Conservation (phyloP, 2,888 invertebrate genomes). For the Acronicta psi region DNA sequence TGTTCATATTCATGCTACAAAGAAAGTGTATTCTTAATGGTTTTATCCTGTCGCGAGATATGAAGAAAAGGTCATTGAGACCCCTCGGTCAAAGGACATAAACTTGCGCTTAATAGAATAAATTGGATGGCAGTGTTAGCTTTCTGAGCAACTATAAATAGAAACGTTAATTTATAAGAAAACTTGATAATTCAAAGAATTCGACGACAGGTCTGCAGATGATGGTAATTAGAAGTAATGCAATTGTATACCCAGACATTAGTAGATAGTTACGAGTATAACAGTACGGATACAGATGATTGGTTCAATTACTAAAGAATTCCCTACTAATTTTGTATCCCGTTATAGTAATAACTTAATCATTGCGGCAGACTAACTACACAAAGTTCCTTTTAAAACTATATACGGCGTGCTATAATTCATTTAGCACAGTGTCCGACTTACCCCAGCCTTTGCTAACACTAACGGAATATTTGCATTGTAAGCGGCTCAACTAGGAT, state of each 20-base stretch:
- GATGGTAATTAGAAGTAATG: conserved; percentile 4
- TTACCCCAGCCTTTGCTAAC: conserved; percentile 62
- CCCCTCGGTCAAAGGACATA: conserved; percentile 27
- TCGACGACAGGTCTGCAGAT: conserved; percentile 1
- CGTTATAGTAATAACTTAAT: conserved; percentile 56
- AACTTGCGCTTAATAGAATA: conserved; percentile 28
- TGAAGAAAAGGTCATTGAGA: conserved; percentile 49
- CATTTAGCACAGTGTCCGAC: conserved; percentile 61
- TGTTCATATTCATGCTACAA: conserved; percentile 18
- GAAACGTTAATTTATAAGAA: conserved; percentile 1
- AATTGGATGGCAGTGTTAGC: conserved; percentile 20
- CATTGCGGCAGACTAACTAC: conserved; percentile 36
- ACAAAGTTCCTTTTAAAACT: conserved; percentile 33
- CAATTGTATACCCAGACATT: conserved; percentile 43
- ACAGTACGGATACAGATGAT: conserved; percentile 25
- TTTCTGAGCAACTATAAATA: conserved; percentile 1
- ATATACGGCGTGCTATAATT: conserved; percentile 39
- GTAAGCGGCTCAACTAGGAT: conserved; percentile 73
- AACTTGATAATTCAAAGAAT: conserved; percentile 1
- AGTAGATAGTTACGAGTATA: conserved; percentile 37
- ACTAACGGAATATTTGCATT: conserved; percentile 75
- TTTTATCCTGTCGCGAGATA: conserved; percentile 58
- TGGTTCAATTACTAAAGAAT: conserved; percentile 40
- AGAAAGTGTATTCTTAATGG: conserved; percentile 61
- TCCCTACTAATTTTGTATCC: conserved; percentile 43